These are phyloP conservation scores for Oncorhynchus gorbuscha DNA, from an alignment of 2,113 vertebrate genomes.

Conservation along the genomic window DNA sequence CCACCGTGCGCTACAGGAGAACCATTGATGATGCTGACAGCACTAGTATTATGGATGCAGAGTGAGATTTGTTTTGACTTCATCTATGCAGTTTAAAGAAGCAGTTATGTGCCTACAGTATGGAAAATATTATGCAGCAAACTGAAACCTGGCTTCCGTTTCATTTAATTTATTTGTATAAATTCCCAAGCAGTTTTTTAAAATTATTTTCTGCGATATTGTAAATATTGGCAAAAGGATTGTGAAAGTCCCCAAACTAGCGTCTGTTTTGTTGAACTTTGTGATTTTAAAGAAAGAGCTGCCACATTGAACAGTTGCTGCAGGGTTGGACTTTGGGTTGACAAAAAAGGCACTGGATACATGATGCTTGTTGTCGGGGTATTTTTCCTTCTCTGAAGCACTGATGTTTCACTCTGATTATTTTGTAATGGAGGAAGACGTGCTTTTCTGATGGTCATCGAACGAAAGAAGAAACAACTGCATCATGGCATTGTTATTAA, in stretches of 20 bases:
- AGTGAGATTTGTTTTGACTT: conserved; percentile 44
- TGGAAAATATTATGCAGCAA: conserved; percentile 5
- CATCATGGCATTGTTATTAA: background rate
- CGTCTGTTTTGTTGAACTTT: background rate
- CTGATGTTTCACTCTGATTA: conserved; percentile 2
- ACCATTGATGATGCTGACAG: conserved; percentile 82
- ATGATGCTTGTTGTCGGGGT: background rate
- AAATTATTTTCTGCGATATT: background rate
- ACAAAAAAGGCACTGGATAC: conserved; percentile 8
- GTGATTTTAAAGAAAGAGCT: background rate
- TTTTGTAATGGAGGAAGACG: background rate
- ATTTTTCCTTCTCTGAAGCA: background rate
- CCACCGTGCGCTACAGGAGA: conserved; percentile 83
- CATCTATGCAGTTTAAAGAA: conserved; percentile 32
- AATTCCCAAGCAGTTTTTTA: background rate
- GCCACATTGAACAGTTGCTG: background rate
- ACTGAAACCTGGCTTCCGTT: background rate
- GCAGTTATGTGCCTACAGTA: conserved; percentile 21
- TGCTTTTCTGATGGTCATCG: too few species aligned
- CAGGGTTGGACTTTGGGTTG: background rate
- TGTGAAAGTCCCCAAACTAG: background rate
- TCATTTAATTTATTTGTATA: background rate
- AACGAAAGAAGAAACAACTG: background rate
- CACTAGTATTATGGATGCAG: conserved; percentile 73
- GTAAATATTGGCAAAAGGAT: conserved; percentile 3